A percentile compares a stretch with the other conserved stretches of the same genome.
These are phyloP conservation scores for Heterochromis multidens DNA, from an alignment of 2,113 vertebrate genomes.

Conservation along the genomic window DNA sequence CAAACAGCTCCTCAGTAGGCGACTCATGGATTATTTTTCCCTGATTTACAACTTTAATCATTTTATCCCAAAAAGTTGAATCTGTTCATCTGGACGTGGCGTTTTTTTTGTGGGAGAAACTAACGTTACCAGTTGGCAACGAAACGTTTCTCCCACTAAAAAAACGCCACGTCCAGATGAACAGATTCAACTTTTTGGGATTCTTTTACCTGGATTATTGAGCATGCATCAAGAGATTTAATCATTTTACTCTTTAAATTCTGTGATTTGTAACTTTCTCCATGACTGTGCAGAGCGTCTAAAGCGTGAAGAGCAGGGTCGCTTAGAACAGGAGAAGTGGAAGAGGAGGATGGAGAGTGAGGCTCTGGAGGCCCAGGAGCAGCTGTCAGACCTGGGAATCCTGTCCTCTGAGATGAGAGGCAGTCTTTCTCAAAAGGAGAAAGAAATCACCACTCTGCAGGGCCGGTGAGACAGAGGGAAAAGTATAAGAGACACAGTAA, in stretches of 20 bases:
- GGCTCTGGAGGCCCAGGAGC: conserved; percentile 85
- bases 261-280: not conserved
- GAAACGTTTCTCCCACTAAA: too few relatives aligned
- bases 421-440: conserved; percentile 84
- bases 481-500: not conserved
- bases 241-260: not conserved
- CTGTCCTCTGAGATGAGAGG: conserved; percentile 78
- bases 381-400: conserved; percentile 83
- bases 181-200: too few relatives aligned
- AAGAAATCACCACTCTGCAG: conserved; percentile 84
- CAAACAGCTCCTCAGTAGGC: not conserved
- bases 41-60: not conserved
- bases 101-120: too few relatives aligned
- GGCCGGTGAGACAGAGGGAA: conserved; percentile 68
- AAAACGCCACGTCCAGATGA: too few relatives aligned
- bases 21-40: not conserved
- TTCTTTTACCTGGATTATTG: too few relatives aligned
- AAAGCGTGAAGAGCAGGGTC: conserved; percentile 87
- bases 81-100: too few relatives aligned
- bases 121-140: too few relatives aligned
- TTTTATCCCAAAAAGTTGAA: too few relatives aligned
- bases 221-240: too few relatives aligned
- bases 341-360: conserved; percentile 85
- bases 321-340: conserved; percentile 88
- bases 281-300: conserved; percentile 79